Percentiles rank a stretch among this genome's conserved stretches.
phyloP scores from a whole-genome alignment of 2,113 vertebrate species.

The Chinchilla lanigera region DNA sequence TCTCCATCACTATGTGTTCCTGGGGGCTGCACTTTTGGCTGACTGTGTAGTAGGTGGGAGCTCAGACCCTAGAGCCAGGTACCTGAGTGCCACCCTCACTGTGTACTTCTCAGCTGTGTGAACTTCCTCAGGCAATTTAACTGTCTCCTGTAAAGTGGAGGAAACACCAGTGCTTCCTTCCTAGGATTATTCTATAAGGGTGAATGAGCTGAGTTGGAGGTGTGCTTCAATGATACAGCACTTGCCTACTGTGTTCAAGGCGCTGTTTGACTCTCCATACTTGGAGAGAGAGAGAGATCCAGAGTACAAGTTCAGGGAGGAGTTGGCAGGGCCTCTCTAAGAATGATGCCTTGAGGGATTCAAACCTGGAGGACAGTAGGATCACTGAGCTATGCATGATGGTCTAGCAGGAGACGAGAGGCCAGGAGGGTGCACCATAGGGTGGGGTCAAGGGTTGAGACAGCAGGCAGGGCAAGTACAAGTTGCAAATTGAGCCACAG shows the following conservation, averaged over 20 bases:
- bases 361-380: background rate
- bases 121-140: background rate
- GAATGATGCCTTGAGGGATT: background rate
- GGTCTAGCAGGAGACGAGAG: background rate
- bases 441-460: background rate
- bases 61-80: background rate
- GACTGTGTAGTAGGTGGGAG: background rate
- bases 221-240: background rate
- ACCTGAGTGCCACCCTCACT: background rate
- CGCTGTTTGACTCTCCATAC: background rate
- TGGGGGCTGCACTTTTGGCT: background rate
- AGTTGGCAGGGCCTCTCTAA: background rate
- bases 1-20: background rate
- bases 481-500: background rate
- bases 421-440: too few species aligned
- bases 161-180: background rate
- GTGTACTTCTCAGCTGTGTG: background rate
- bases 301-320: background rate
- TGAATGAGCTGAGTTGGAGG: background rate
- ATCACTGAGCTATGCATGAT: background rate
- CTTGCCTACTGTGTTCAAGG: too few species aligned
- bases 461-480: background rate
- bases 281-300: background rate
- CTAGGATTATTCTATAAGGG: background rate
- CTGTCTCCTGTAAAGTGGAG: background rate